Percentiles rank a stretch among this genome's conserved stretches.
phyloP scores from a whole-genome alignment of 2,797 vertebrate genomes.

The Amphiprion clarkii region DNA sequence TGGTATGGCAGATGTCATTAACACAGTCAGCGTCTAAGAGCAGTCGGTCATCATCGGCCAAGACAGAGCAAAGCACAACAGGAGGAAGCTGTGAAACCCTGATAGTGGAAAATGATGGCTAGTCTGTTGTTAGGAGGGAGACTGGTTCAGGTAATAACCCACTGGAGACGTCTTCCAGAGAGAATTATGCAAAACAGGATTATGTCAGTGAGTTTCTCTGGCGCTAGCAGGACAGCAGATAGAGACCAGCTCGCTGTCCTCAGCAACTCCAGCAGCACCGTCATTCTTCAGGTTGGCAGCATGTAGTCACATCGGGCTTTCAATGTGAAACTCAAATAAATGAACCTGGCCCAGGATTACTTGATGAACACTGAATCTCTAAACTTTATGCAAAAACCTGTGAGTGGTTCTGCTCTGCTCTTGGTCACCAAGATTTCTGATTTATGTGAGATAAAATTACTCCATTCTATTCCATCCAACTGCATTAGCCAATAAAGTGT shows the following conservation, averaged over 20 bases:
- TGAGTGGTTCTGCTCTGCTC: too few species aligned
- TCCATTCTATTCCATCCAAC: too few species aligned
- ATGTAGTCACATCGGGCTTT: neutral
- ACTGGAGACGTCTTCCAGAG: constrained; percentile 7
- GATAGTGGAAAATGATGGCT: neutral
- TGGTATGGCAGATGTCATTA: neutral
- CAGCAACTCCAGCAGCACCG: too few species aligned
- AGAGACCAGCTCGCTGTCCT: neutral
- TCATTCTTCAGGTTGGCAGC: too few species aligned
- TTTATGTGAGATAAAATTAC: too few species aligned
- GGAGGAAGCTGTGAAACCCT: constrained; percentile 3
- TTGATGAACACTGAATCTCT: too few species aligned
- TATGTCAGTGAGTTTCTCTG: neutral
- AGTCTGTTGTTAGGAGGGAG: neutral
- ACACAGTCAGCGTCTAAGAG: neutral
- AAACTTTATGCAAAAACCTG: too few species aligned
- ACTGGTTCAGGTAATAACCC: constrained; percentile 9
- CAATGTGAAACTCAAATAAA: too few species aligned
- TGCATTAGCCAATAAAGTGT: too few species aligned
- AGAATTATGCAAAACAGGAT: constrained; percentile 38
- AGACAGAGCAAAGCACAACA: neutral
- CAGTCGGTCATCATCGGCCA: constrained; percentile 4
- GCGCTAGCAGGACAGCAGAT: neutral
- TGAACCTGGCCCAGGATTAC: too few species aligned
- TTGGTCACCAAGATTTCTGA: too few species aligned